Conservation (phyloP, 2,888 invertebrate genomes). For the Cryptophagus acutangulus region DNA sequence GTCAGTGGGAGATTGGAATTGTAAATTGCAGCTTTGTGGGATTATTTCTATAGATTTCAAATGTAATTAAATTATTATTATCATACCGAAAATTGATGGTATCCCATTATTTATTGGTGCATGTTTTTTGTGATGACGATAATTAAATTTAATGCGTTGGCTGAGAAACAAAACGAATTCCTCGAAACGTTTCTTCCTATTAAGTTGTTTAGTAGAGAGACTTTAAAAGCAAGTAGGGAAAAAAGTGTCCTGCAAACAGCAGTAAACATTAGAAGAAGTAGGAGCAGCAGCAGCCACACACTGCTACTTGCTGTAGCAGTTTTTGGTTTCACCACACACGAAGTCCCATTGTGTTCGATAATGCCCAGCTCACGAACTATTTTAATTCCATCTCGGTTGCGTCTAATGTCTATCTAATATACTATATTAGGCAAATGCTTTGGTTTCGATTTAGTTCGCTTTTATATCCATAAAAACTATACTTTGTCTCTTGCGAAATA, state of each 20-base stretch:
- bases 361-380: slow-evolving; percentile 39
- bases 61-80: too few species aligned
- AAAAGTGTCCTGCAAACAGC: slow-evolving; percentile 14
- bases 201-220: slow-evolving; percentile 15
- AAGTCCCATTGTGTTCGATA: slow-evolving; percentile 41
- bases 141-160: background rate
- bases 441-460: background rate
- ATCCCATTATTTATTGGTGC: too few species aligned
- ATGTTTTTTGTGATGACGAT: too few species aligned
- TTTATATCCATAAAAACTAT: too few species aligned
- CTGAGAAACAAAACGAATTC: background rate
- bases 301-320: slow-evolving; percentile 12
- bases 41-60: too few species aligned
- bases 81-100: too few species aligned
- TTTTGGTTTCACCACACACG: slow-evolving; percentile 42
- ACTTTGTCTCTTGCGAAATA: too few species aligned
- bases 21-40: too few species aligned
- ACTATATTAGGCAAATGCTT: slow-evolving; percentile 2
- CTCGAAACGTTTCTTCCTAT: slow-evolving; percentile 7
- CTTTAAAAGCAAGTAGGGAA: slow-evolving; percentile 3
- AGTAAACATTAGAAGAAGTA: slow-evolving; percentile 30
- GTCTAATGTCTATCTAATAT: slow-evolving; percentile 5
- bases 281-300: slow-evolving; percentile 35
- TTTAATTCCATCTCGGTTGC: slow-evolving; percentile 9
- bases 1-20: too few species aligned